Evolutionary conservation across 2,888 invertebrate species (phyloP), one percentile per base, ranked within the genome.

Genomic region (Nemoura dubitans): DNA sequence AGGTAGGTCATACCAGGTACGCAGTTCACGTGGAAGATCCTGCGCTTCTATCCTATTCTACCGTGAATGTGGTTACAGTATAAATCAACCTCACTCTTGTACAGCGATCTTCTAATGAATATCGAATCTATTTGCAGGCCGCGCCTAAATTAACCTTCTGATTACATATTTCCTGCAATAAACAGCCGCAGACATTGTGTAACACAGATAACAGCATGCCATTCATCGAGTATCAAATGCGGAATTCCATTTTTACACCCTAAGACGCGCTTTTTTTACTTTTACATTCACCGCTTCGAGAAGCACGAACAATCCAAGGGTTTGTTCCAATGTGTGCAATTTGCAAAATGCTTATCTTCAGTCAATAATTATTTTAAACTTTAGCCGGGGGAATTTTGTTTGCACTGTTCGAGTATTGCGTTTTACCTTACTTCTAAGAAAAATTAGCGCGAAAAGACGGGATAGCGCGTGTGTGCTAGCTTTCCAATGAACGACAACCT

Each of bases 321-420:
- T 21, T 59, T 59, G 59, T 59, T 59, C 59, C 16, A 7, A 3
- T 36, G 36, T 36, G 5, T 36, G 36, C 36, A 59, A 59, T 21
- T 59, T 59, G 59, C 59, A 59, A 59, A 59, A 59, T 59, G 1
- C 59, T 59, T 59, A 59, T 59, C 59, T 59, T 59, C 59, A 21
- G 59, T 59, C 59, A 59, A 59, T 59, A 59, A 59, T 59, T 59
- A 59, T 59, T 59, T 59, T 59, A 59, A 59, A 59, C 59, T 59
- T 59, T 59, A 59, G 59, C 59, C 59, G 21, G 59, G 59, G 14
- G 59, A 59, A 59, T 21, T 21, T 59, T 59, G 59, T 59, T 59
- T 59, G 59, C 59, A 21, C 59, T 21, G 59, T 59, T 59, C 59
- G 2, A 59, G 6, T 59, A 59, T 59, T 59, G 59, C 59, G 59